Evolutionary conservation across 2,113 vertebrate species (phyloP).

Genomic region (Gobio gobio): DNA sequence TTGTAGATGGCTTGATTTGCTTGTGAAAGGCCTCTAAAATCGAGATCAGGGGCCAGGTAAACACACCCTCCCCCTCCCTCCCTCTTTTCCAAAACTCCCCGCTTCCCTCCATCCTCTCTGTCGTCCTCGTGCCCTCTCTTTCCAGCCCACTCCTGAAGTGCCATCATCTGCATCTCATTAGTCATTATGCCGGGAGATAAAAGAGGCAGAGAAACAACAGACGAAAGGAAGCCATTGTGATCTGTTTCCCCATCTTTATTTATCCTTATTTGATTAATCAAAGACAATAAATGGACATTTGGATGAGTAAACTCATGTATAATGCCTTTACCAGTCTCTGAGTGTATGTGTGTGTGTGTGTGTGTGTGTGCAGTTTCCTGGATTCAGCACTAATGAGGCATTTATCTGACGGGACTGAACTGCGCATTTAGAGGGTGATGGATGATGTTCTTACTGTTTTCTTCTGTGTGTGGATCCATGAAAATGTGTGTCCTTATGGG

Average conservation of each 20-base stretch:
- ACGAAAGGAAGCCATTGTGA: slow-evolving; percentile 15
- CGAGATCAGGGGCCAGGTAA: slow-evolving; percentile 41
- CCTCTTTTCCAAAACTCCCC: neutral
- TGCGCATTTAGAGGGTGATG: slow-evolving; percentile 52
- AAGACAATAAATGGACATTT: slow-evolving; percentile 49
- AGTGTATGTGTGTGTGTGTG: slow-evolving; percentile 23
- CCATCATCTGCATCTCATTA: slow-evolving; percentile 57
- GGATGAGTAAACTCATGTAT: slow-evolving; percentile 41
- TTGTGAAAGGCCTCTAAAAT: slow-evolving; percentile 51
- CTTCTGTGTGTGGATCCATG: slow-evolving; percentile 33
- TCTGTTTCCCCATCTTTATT: slow-evolving; percentile 44
- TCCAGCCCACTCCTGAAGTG: slow-evolving; percentile 44
- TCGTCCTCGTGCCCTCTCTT: slow-evolving; percentile 33
- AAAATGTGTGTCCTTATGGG: slow-evolving; percentile 30
- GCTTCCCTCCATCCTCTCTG: neutral
- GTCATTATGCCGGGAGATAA: neutral
- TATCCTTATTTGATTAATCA: slow-evolving; percentile 44
- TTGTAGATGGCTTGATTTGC: slow-evolving; percentile 46
- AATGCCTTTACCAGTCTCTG: slow-evolving; percentile 36
- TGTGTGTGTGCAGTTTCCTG: slow-evolving; percentile 27
- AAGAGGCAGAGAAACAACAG: slow-evolving; percentile 16
- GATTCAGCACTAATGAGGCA: slow-evolving; percentile 57
- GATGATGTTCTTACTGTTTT: slow-evolving; percentile 45
- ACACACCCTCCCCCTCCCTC: slow-evolving; percentile 3
- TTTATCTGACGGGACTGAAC: slow-evolving; percentile 56